These are phyloP conservation scores for Trissoscelio sp. DNA, from an alignment of 2,888 invertebrate species.

Conservation along the genomic window DNA sequence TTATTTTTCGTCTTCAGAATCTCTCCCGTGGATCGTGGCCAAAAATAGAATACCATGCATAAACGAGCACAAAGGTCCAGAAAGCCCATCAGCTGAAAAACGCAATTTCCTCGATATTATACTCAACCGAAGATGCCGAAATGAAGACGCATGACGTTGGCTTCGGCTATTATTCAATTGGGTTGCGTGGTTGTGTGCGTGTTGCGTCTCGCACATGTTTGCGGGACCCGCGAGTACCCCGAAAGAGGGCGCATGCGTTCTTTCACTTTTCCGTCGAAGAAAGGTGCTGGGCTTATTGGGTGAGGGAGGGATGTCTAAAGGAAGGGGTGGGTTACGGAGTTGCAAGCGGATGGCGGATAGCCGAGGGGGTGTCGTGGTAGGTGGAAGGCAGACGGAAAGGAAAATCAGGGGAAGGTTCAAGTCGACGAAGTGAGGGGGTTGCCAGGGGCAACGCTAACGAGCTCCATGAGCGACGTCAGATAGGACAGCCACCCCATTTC, in stretches of 20 bases:
- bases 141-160: slow-evolving; percentile 66
- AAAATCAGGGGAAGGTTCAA: slow-evolving; percentile 70
- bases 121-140: slow-evolving; percentile 57
- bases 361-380: slow-evolving; percentile 66
- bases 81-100: slow-evolving; percentile 62
- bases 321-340: slow-evolving; percentile 68
- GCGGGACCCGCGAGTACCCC: slow-evolving; percentile 33
- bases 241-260: slow-evolving; percentile 68
- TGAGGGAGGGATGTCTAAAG: slow-evolving; percentile 38
- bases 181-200: slow-evolving; percentile 40
- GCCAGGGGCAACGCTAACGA: slow-evolving; percentile 83
- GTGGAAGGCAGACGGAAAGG: slow-evolving; percentile 66
- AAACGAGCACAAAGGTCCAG: slow-evolving; percentile 54
- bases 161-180: slow-evolving; percentile 65
- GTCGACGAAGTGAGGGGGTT: slow-evolving; percentile 79
- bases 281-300: slow-evolving; percentile 63
- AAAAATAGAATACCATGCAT: slow-evolving; percentile 56
- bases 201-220: slow-evolving; percentile 51
- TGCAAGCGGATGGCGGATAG: slow-evolving; percentile 70
- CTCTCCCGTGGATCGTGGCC: neutral
- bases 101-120: slow-evolving; percentile 67
- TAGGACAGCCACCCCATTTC: slow-evolving; percentile 79
- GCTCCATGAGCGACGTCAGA: slow-evolving; percentile 83
- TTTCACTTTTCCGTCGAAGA: slow-evolving; percentile 57
- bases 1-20: neutral